Base-by-base conservation (phyloP, 2,797 vertebrate genomes). In the Erethizon dorsatum region DNA sequence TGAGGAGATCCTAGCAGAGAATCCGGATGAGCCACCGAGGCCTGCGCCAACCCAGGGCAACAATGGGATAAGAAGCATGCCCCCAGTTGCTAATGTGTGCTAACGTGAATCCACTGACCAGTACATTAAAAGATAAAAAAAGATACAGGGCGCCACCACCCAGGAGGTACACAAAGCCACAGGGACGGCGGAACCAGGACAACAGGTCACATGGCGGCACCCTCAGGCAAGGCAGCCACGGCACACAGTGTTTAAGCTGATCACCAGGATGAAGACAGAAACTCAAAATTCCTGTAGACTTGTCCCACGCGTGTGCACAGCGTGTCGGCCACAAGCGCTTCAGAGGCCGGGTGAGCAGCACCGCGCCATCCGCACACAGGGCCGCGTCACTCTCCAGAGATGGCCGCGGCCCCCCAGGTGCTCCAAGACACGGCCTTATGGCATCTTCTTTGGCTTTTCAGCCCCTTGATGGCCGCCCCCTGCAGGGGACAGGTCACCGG, bases 251-350 rank as follows among this genome's bases (percentile, higher is more conserved):
- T 31, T 54, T 80, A 73, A 37, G 78, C 22, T 56, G 24, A 57
- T 65, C 18, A 75, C 61, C 52, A 95, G 15, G 85, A 91, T 63
- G 57, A 80, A 87, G 75, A 83, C 54, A 77, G 41, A 50, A 41
- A 47, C 28, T 45, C 37, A 8, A 47, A 52, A 75, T 41, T 65
- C 47, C 67, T n/a, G 3, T 18, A 26, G 26, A 61, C 37, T 41
- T 2, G 37, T 41, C 37, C 24, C 54, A 83, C 33, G 45, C 37
- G 77, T 31, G 59, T 47, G 75, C 77, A 92, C 4, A 77, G 15
- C 8, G 31, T 88, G 11, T 45, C 15, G 56, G 22, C 14, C 54
- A 85, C 4, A 18, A 31, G 69, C 37, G 33, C 71, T 59, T 86
- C 37, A 41, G 33, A 92, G 54, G 65, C 45, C 50, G 12, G 52